phyloP scores from a whole-genome alignment of 2,888 invertebrate species.

The Eupithecia dodoneata region DNA sequence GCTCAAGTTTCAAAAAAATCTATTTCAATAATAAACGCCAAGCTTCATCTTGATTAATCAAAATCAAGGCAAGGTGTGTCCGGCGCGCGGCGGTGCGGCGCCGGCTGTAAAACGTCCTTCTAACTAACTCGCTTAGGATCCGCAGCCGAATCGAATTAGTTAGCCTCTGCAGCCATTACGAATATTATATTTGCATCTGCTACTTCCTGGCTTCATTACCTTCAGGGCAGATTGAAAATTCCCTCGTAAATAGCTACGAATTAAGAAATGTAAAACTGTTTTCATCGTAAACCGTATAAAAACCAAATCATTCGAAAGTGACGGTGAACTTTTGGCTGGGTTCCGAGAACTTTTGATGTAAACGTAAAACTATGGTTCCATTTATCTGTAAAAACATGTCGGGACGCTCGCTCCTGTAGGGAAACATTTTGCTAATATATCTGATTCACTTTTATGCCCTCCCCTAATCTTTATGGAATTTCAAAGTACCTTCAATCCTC shows the following conservation, averaged over 20 bases:
- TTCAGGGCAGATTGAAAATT: constrained; percentile 44
- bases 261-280: constrained; percentile 25
- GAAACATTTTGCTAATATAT: constrained; percentile 21
- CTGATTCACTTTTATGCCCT: constrained; percentile 23
- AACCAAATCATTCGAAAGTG: background rate
- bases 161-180: constrained; percentile 74
- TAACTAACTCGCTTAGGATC: constrained; percentile 77
- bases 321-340: constrained; percentile 5
- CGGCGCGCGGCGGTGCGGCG: constrained; percentile 47
- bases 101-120: constrained; percentile 60
- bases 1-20: background rate
- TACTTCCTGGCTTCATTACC: constrained; percentile 63
- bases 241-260: constrained; percentile 22
- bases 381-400: constrained; percentile 6
- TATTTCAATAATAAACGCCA: background rate
- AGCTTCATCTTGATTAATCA: constrained; percentile 37
- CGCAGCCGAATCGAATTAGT: constrained; percentile 79
- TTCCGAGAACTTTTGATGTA: constrained; percentile 8
- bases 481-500: constrained; percentile 44
- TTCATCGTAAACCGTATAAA: background rate
- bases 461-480: constrained; percentile 39
- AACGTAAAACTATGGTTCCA: constrained; percentile 14
- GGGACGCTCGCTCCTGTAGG: background rate
- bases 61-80: constrained; percentile 42
- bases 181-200: constrained; percentile 79